These are phyloP conservation scores for Pheosia gnoma DNA, from an alignment of 2,888 invertebrate genomes.

Conservation along the genomic window DNA sequence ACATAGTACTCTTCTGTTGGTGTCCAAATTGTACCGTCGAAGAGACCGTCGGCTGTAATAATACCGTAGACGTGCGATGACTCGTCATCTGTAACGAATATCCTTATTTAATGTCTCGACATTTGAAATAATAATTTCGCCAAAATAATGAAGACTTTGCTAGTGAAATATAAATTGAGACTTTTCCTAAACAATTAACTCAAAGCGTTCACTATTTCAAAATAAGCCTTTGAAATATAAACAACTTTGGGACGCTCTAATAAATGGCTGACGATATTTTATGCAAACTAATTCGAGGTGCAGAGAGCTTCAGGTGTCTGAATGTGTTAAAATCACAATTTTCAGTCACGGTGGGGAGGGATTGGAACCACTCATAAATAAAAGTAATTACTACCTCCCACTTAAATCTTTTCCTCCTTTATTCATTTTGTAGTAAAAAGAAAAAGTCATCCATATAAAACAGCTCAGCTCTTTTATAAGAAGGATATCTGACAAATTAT, in stretches of 20 bases:
- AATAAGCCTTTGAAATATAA: conserved; percentile 60
- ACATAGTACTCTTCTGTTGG: conserved; percentile 92
- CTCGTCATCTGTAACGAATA: conserved; percentile 90
- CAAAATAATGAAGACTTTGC: conserved; percentile 1
- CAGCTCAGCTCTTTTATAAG: conserved; percentile 37
- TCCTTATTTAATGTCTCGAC: not conserved
- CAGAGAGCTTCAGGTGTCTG: conserved; percentile 71
- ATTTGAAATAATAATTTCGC: conserved; percentile 7
- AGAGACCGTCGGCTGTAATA: conserved; percentile 93
- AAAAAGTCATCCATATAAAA: conserved; percentile 50
- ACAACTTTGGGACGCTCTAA: conserved; percentile 58
- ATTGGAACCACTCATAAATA: conserved; percentile 79
- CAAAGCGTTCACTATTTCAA: conserved; percentile 36
- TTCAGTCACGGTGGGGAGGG: conserved; percentile 71
- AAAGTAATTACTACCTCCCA: conserved; percentile 69
- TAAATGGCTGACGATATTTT: conserved; percentile 75
- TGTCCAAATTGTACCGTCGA: conserved; percentile 94
- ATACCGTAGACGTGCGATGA: conserved; percentile 92
- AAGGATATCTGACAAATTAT: conserved; percentile 46
- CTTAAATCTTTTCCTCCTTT: conserved; percentile 43
- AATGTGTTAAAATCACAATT: conserved; percentile 81
- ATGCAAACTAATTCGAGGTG: conserved; percentile 79
- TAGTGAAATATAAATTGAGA: conserved; percentile 7
- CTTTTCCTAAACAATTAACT: conserved; percentile 30
- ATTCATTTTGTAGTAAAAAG: conserved; percentile 53